Evolutionary conservation across 2,113 vertebrate species (phyloP).

Genomic region (Arizona elegans): DNA sequence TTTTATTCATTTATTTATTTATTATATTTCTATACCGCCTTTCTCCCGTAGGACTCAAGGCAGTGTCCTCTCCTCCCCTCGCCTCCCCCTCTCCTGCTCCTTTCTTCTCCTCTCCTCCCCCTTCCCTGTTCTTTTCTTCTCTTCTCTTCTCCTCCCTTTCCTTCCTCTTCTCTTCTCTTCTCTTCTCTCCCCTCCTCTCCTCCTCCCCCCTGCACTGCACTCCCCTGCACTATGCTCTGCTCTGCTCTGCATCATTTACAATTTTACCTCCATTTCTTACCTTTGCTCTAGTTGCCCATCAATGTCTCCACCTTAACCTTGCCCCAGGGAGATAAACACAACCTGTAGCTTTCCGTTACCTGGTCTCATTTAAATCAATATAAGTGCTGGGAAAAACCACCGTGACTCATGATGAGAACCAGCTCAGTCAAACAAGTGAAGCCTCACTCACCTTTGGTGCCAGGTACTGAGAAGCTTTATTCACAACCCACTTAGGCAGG

Average conservation of each 20-base stretch:
- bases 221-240: too few relatives aligned
- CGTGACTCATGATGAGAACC: neutral
- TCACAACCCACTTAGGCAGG: conserved; percentile 80
- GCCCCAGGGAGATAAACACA: neutral
- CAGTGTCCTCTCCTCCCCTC: too few relatives aligned
- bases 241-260: neutral
- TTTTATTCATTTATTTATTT: too few relatives aligned
- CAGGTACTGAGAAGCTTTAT: conserved; percentile 73
- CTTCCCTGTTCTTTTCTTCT: too few relatives aligned
- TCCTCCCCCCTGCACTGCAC: too few relatives aligned
- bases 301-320: neutral
- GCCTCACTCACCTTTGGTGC: conserved; percentile 68
- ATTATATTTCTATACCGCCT: too few relatives aligned
- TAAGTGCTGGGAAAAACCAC: neutral
- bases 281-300: neutral
- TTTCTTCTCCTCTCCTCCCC: too few relatives aligned
- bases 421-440: neutral
- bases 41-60: too few relatives aligned
- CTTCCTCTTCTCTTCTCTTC: too few relatives aligned
- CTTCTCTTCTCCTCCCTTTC: too few relatives aligned
- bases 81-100: too few relatives aligned
- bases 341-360: neutral
- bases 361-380: neutral
- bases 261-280: neutral
- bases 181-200: too few relatives aligned